Percentiles rank a stretch among this genome's conserved stretches.
phyloP scores from a whole-genome alignment of 2,797 vertebrate genomes.

The Lycodopsis pacificus region DNA sequence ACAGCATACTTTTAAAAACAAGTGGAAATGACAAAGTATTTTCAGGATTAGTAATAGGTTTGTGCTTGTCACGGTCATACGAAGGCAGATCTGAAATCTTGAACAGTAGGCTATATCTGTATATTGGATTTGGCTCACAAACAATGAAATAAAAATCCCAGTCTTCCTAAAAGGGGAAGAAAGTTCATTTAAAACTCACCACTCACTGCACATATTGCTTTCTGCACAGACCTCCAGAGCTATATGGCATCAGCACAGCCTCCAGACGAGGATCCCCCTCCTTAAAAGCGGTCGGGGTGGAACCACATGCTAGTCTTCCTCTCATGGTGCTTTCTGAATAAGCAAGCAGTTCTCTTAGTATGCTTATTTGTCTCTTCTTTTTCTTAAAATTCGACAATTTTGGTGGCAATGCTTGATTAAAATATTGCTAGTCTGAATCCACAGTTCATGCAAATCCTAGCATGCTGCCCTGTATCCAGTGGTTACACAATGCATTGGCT shows the following conservation, averaged over 20 bases:
- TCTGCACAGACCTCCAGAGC: slow-evolving; percentile 80
- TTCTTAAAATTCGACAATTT: slow-evolving; percentile 79
- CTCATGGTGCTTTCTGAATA: slow-evolving; percentile 70
- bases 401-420: slow-evolving; percentile 85
- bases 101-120: slow-evolving; percentile 84
- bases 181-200: slow-evolving; percentile 81
- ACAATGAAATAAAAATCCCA: slow-evolving; percentile 84
- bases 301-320: slow-evolving; percentile 73
- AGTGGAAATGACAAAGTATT: slow-evolving; percentile 81
- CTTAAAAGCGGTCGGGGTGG: slow-evolving; percentile 66
- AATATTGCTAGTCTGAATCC: slow-evolving; percentile 91
- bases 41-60: slow-evolving; percentile 86
- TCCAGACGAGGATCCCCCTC: slow-evolving; percentile 62
- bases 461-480: slow-evolving; percentile 86
- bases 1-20: slow-evolving; percentile 81
- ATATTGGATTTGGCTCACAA: slow-evolving; percentile 89
- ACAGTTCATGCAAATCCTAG: slow-evolving; percentile 87
- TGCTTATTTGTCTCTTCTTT: slow-evolving; percentile 70
- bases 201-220: slow-evolving; percentile 88
- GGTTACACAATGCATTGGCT: slow-evolving; percentile 84
- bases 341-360: slow-evolving; percentile 78
- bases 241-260: slow-evolving; percentile 72
- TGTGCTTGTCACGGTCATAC: slow-evolving; percentile 91
- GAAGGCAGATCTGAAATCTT: slow-evolving; percentile 89
- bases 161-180: slow-evolving; percentile 81